Evolutionary conservation across 2,888 invertebrate species (phyloP).

Genomic region (Xestia xanthographa): DNA sequence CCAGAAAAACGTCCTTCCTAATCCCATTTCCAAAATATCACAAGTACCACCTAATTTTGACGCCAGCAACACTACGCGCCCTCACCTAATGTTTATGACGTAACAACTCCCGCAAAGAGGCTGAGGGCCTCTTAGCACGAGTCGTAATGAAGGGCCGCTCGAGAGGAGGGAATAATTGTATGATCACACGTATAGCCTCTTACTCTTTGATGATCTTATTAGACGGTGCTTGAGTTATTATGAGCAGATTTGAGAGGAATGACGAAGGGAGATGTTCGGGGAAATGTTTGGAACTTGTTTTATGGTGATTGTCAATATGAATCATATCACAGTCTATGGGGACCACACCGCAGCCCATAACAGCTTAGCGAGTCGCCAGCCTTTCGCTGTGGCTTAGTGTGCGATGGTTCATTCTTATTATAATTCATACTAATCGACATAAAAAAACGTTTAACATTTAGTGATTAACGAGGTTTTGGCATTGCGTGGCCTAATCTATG

Average conservation of each 20-base stretch:
- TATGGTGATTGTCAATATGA: not conserved
- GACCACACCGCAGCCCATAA: not conserved
- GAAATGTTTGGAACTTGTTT: not conserved
- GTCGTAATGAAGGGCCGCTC: constrained; percentile 44
- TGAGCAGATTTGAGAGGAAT: constrained; percentile 1
- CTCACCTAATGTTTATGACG: constrained; percentile 39
- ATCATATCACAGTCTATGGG: not conserved
- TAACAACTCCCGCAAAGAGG: constrained; percentile 31
- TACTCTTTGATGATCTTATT: constrained; percentile 15
- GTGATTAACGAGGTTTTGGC: not conserved
- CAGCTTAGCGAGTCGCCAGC: not conserved
- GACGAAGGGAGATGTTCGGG: too few relatives aligned
- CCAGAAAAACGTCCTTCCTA: not conserved
- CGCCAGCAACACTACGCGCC: not conserved
- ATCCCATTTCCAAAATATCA: not conserved
- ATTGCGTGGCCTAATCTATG: not conserved
- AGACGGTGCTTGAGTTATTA: constrained; percentile 22
- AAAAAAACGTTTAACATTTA: not conserved
- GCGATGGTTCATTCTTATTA: not conserved
- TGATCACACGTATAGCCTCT: constrained; percentile 27
- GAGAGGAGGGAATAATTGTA: constrained; percentile 50
- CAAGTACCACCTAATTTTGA: not conserved
- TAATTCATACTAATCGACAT: not conserved
- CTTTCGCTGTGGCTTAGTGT: not conserved
- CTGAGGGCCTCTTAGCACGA: constrained; percentile 30